These are phyloP conservation scores for Amyelois transitella DNA, from an alignment of 1,140 invertebrate genomes.

Conservation along the genomic window DNA sequence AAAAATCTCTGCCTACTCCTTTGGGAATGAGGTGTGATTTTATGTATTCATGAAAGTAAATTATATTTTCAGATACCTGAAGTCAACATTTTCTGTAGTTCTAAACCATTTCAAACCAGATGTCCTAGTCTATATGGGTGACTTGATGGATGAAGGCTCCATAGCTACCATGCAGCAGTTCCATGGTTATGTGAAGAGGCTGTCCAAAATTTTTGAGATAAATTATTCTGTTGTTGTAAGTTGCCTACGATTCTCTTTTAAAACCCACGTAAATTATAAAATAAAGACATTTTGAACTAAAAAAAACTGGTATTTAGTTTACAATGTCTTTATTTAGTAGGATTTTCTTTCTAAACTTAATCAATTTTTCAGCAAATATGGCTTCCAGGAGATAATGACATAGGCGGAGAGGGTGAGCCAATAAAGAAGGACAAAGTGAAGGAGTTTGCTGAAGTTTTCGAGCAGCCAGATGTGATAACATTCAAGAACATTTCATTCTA, in stretches of 20 bases:
- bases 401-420: constrained; percentile 91
- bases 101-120: constrained; percentile 85
- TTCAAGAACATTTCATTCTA: constrained; percentile 77
- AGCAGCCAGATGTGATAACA: constrained; percentile 78
- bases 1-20: constrained; percentile 62
- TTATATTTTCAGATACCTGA: constrained; percentile 79
- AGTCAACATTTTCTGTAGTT: constrained; percentile 84
- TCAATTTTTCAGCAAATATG: constrained; percentile 82
- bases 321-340: too few species aligned
- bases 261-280: too few species aligned
- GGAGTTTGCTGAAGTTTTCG: constrained; percentile 86
- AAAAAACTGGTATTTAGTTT: too few species aligned
- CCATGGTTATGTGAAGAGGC: constrained; percentile 80
- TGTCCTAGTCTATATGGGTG: constrained; percentile 92
- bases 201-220: constrained; percentile 81
- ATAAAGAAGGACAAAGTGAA: constrained; percentile 82
- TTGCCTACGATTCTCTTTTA: neutral
- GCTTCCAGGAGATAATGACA: constrained; percentile 95
- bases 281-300: too few species aligned
- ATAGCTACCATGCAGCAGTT: constrained; percentile 82
- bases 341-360: neutral
- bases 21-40: constrained; percentile 90
- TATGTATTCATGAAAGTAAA: neutral
- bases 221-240: constrained; percentile 75
- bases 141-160: constrained; percentile 94